phyloP scores from a whole-genome alignment of 2,888 invertebrate genomes.

The Ypsolopha sequella region DNA sequence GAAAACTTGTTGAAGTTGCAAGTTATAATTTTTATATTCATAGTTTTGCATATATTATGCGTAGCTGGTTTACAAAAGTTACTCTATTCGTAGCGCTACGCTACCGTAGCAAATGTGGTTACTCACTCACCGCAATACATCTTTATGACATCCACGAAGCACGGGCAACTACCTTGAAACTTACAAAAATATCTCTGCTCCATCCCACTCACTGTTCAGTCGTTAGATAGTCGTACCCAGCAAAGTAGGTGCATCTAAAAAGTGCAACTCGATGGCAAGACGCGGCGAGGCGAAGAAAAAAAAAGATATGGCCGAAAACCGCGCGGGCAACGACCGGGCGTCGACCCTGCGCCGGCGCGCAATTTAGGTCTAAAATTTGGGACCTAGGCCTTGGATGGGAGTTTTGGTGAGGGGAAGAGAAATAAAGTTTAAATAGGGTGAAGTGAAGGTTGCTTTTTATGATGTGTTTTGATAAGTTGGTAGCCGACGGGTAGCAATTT shows the following conservation, averaged over 20 bases:
- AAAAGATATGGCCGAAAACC: conserved; percentile 44
- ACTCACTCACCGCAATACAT: background rate
- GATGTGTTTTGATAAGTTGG: no score
- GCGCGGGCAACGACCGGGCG: conserved; percentile 63
- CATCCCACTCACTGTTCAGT: conserved; percentile 24
- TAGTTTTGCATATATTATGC: no score
- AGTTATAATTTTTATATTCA: no score
- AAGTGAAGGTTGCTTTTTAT: no score
- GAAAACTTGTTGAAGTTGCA: no score
- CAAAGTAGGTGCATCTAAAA: conserved; percentile 68
- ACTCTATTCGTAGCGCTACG: no score
- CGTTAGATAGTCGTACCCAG: conserved; percentile 64
- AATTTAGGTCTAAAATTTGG: conserved; percentile 26
- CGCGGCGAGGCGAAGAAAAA: conserved; percentile 18
- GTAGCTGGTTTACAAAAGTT: no score
- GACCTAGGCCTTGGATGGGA: conserved; percentile 26
- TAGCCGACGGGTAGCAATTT: no score
- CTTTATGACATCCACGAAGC: no score
- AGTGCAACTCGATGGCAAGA: conserved; percentile 42
- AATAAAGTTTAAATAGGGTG: no score
- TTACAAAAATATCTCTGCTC: conserved; percentile 18
- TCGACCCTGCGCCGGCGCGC: conserved; percentile 27
- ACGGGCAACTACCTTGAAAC: background rate
- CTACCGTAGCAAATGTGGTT: background rate
- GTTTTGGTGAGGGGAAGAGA: background rate